Conservation (phyloP, 2,888 invertebrate genomes). For the Melanchra persicariae region DNA sequence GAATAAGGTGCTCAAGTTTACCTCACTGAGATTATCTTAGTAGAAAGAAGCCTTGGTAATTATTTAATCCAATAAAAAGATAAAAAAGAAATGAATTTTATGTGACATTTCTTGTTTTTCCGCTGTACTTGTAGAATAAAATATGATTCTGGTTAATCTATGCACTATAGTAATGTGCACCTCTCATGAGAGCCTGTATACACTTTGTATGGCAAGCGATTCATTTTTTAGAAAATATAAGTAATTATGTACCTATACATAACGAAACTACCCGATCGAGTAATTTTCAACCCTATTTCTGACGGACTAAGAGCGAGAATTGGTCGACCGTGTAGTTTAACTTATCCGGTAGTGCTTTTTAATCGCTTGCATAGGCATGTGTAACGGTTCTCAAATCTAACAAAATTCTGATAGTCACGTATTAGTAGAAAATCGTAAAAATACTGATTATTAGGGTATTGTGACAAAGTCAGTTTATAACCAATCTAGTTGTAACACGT, state of each 20-base stretch:
- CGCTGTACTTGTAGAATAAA: slow-evolving; percentile 9
- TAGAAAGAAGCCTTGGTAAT: too few relatives aligned
- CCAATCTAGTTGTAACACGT: slow-evolving; percentile 9
- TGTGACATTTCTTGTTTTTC: too few relatives aligned
- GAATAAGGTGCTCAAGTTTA: too few relatives aligned
- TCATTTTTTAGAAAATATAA: slow-evolving; percentile 10
- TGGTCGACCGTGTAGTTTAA: neutral
- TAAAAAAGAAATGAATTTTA: too few relatives aligned
- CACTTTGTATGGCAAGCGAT: slow-evolving; percentile 11
- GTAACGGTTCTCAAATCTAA: slow-evolving; percentile 14
- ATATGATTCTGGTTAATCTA: slow-evolving; percentile 24
- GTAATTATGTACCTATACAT: neutral
- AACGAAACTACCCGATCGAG: neutral
- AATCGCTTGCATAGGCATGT: slow-evolving; percentile 6
- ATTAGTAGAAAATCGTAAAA: slow-evolving; percentile 8
- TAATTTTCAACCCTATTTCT: neutral
- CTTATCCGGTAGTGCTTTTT: neutral
- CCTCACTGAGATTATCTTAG: too few relatives aligned
- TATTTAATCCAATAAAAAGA: too few relatives aligned
- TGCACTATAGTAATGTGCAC: slow-evolving; percentile 24
- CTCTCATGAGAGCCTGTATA: slow-evolving; percentile 1
- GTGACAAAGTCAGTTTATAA: slow-evolving; percentile 47
- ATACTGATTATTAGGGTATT: slow-evolving; percentile 22
- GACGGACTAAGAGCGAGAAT: neutral
- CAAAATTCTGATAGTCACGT: neutral